These are phyloP conservation scores for Globodera ellingtonae DNA, from an alignment of 1,140 invertebrate genomes.

Conservation along the genomic window DNA sequence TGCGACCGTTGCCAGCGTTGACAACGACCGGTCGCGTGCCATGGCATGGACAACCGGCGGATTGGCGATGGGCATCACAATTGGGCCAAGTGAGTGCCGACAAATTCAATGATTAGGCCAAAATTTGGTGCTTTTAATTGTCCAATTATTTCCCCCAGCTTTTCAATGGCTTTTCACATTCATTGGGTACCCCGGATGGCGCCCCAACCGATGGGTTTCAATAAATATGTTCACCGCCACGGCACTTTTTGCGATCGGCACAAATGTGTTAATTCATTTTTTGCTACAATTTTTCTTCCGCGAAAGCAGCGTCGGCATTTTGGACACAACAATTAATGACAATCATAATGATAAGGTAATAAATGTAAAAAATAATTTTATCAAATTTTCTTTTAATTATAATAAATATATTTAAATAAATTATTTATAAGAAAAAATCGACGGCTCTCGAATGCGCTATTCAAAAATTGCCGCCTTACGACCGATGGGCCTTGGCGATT, in stretches of 20 bases:
- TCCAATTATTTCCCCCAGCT: slow-evolving; percentile 45
- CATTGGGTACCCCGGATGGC: slow-evolving; percentile 56
- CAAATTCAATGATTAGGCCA: not conserved
- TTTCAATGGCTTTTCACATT: slow-evolving; percentile 60
- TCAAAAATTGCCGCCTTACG: slow-evolving; percentile 32
- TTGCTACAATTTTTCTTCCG: slow-evolving; percentile 21
- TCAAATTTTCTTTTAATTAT: not conserved
- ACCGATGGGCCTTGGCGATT: slow-evolving; percentile 24
- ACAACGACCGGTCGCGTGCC: slow-evolving; percentile 23
- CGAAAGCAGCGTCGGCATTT: slow-evolving; percentile 32
- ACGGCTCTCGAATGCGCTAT: not conserved
- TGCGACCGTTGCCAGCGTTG: slow-evolving; percentile 27
- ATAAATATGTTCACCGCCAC: slow-evolving; percentile 32
- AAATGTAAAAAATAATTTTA: too few relatives aligned
- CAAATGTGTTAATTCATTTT: slow-evolving; percentile 29
- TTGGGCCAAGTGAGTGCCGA: slow-evolving; percentile 20
- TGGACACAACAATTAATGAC: slow-evolving; percentile 13
- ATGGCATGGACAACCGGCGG: slow-evolving; percentile 40
- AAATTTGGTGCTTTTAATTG: not conserved
- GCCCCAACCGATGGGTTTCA: slow-evolving; percentile 6
- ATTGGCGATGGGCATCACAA: slow-evolving; percentile 42
- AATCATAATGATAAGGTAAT: not conserved
- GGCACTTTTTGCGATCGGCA: slow-evolving; percentile 31
- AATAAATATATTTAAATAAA: not conserved
- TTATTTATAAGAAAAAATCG: slow-evolving; percentile 15